A percentile compares a stretch with the other conserved stretches of the same genome.
These are phyloP conservation scores for Accipiter virgatus DNA, from an alignment of 2,113 vertebrate species.

Conservation along the genomic window DNA sequence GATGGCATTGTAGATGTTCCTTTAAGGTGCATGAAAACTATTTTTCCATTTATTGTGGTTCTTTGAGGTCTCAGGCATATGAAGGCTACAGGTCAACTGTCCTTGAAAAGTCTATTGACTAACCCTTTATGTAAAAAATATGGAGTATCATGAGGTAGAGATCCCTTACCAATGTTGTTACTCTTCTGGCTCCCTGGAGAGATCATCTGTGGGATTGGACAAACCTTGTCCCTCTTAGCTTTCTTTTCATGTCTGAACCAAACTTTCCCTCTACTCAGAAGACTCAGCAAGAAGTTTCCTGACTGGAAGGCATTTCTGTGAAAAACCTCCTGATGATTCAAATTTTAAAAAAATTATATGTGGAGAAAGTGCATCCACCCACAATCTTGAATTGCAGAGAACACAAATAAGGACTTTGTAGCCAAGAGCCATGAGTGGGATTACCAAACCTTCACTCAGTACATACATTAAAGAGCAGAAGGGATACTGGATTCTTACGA, in stretches of 20 bases:
- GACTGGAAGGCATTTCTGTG: neutral
- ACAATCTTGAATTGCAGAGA: neutral
- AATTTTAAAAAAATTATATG: neutral
- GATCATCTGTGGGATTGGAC: neutral
- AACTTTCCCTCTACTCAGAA: neutral
- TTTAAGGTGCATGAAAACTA: neutral
- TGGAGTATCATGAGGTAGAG: neutral
- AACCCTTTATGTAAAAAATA: neutral
- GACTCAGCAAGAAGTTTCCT: neutral
- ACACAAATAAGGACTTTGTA: neutral
- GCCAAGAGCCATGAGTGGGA: neutral
- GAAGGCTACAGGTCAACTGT: neutral
- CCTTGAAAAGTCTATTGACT: neutral
- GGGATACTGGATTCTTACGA: neutral
- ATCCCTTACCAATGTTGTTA: neutral
- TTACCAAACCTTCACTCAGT: neutral
- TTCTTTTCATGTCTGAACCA: neutral
- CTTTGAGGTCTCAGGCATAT: neutral
- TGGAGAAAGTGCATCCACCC: neutral
- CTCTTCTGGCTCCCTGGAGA: neutral
- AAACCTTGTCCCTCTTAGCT: neutral
- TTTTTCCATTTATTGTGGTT: neutral
- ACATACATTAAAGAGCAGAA: neutral
- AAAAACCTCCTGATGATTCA: neutral
- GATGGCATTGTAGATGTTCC: neutral